Conservation (phyloP, 2,797 vertebrate genomes). For the Aulostomus chinensis region DNA sequence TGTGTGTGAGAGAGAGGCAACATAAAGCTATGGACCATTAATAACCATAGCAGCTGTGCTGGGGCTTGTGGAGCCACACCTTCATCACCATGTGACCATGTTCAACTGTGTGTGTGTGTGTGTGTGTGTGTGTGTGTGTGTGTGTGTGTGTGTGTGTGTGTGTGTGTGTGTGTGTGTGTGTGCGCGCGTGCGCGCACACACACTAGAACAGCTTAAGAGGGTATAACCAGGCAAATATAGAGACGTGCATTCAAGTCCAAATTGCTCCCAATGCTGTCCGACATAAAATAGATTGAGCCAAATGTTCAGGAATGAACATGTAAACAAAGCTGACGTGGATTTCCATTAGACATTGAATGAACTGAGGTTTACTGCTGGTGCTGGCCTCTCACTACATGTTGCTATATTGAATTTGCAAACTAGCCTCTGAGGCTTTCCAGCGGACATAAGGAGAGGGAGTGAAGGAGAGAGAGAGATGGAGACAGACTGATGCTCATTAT, state of each 20-base stretch:
- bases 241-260: slow-evolving; percentile 35
- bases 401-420: slow-evolving; percentile 44
- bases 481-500: slow-evolving; percentile 52
- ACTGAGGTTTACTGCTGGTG: slow-evolving; percentile 36
- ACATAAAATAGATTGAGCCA: slow-evolving; percentile 39
- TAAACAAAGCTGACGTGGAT: slow-evolving; percentile 57
- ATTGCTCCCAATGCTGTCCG: slow-evolving; percentile 29
- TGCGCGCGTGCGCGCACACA: slow-evolving; percentile 11
- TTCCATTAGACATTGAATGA: slow-evolving; percentile 60
- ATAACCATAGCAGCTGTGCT: slow-evolving; percentile 54
- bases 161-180: neutral
- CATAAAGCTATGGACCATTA: slow-evolving; percentile 37
- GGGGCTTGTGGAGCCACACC: slow-evolving; percentile 45
- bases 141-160: neutral
- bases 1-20: slow-evolving; percentile 4
- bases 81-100: slow-evolving; percentile 31
- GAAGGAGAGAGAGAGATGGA: slow-evolving; percentile 18
- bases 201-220: no score
- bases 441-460: slow-evolving; percentile 20
- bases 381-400: slow-evolving; percentile 48
- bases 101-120: slow-evolving; percentile 13
- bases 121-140: slow-evolving; percentile 5
- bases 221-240: no score
- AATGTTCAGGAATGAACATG: slow-evolving; percentile 47
- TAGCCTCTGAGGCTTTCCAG: slow-evolving; percentile 44